Percentiles rank a stretch among this genome's conserved stretches.
Evolutionary conservation across 2,888 invertebrate species (phyloP).

Genomic region (Stenurella melanura): DNA sequence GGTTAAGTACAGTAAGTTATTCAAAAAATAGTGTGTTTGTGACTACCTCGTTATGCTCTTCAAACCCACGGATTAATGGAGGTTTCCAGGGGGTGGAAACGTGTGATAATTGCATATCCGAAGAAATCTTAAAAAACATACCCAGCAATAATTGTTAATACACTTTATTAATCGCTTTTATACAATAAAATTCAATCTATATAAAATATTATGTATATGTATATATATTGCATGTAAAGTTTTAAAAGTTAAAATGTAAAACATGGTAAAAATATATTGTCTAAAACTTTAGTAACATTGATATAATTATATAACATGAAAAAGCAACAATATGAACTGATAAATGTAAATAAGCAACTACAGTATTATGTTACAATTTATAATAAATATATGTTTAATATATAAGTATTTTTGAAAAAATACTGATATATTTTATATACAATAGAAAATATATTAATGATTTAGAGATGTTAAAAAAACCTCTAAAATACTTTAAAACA

Average conservation of each 20-base stretch:
- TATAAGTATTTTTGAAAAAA: slow-evolving; percentile 35
- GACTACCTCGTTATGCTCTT: too few relatives aligned
- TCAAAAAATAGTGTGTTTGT: too few relatives aligned
- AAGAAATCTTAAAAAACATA: not conserved
- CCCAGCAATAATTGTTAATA: slow-evolving; percentile 16
- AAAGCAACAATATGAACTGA: slow-evolving; percentile 49
- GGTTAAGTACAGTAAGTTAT: too few relatives aligned
- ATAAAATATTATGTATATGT: slow-evolving; percentile 49
- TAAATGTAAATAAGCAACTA: slow-evolving; percentile 44
- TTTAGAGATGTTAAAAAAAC: slow-evolving; percentile 14
- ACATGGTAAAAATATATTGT: slow-evolving; percentile 61
- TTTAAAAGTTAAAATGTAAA: slow-evolving; percentile 53
- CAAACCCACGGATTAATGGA: too few relatives aligned
- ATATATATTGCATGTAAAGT: slow-evolving; percentile 50
- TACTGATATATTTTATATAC: slow-evolving; percentile 45
- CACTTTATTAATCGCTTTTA: slow-evolving; percentile 47
- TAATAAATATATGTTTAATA: slow-evolving; percentile 50
- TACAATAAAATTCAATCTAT: slow-evolving; percentile 56
- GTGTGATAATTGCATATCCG: too few relatives aligned
- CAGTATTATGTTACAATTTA: slow-evolving; percentile 48
- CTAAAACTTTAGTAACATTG: slow-evolving; percentile 61
- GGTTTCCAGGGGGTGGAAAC: too few relatives aligned
- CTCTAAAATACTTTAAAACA: not conserved
- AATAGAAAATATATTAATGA: slow-evolving; percentile 37
- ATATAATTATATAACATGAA: slow-evolving; percentile 53